phyloP scores from a whole-genome alignment of 2,888 invertebrate genomes.

The Alviniconcha strummeri region DNA sequence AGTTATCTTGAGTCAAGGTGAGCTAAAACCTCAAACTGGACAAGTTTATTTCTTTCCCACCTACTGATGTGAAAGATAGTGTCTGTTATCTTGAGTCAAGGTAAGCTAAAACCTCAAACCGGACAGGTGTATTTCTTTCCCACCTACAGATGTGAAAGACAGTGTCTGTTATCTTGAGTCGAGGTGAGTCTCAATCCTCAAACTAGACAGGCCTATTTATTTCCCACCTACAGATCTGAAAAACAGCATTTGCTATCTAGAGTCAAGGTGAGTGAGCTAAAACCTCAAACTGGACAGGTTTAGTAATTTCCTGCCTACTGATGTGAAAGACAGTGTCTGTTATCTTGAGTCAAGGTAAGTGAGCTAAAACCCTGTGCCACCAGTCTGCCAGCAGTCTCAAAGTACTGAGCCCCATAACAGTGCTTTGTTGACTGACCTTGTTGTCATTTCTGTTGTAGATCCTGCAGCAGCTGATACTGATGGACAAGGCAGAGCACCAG shows the following conservation, averaged over 20 bases:
- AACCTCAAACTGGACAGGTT: too few relatives aligned
- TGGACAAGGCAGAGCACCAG: slow-evolving; percentile 83
- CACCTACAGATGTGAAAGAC: too few relatives aligned
- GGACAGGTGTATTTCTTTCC: too few relatives aligned
- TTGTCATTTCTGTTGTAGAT: slow-evolving; percentile 63
- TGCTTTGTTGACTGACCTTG: too few relatives aligned
- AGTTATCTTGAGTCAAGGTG: slow-evolving; percentile 81
- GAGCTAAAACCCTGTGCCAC: neutral
- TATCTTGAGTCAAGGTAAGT: slow-evolving; percentile 81
- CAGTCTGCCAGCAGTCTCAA: neutral
- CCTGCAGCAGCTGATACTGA: slow-evolving; percentile 71
- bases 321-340: too few relatives aligned
- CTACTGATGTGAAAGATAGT: neutral
- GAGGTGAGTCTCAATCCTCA: too few relatives aligned
- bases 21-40: too few relatives aligned
- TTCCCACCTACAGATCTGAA: neutral
- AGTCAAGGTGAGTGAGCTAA: slow-evolving; percentile 79
- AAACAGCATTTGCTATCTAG: slow-evolving; percentile 69
- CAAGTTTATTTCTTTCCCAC: too few relatives aligned
- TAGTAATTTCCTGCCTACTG: too few relatives aligned
- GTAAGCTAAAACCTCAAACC: neutral
- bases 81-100: slow-evolving; percentile 79
- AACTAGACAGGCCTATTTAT: too few relatives aligned
- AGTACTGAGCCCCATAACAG: too few relatives aligned
- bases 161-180: too few relatives aligned